Base-by-base conservation (phyloP, 2,113 vertebrate species). In the Bufo bufo region DNA sequence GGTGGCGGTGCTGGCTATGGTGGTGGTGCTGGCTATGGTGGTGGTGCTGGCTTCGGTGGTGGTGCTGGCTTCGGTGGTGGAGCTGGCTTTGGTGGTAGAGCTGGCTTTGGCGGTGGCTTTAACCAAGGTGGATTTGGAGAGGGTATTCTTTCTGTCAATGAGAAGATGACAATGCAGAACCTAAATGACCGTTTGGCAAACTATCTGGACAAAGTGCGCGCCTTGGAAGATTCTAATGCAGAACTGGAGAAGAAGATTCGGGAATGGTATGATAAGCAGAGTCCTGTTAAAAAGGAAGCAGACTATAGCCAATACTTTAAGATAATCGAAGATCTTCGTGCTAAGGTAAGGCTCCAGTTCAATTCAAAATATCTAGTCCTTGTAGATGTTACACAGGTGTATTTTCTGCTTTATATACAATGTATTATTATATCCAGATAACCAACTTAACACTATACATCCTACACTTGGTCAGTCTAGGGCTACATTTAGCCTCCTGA, bases 111-210 rank as follows among this genome's bases (percentile, higher is more conserved):
- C 33, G 33, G 33, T 33, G 33, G 33, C 33, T 33, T 33, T 33
- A 33, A 33, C 33, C 33, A 33, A 33, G 33, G 33, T 33, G 33
- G 33, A 33, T 33, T 33, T 33, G 33, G 91, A 0, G 93, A 94
- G n/a, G 94, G 94, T 45, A 92, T 96, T 45, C 93, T 96, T 3
- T 87, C 92, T 0, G 94, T 94, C 89, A 92, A 97, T 0, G 96
- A 97, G 91, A 98, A 97, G 93, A 90, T 96, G 83, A 96, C 95
- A 0, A 96, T 99, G 96, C 96, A 96, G 89, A 96, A 96, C 63
- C 95, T 99, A 90, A 99, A 99, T 0, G 95, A 95, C 59, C 97
- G 98, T 1, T 94, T 99, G 94, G 96, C 95, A 19, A 92, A 91
- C 0, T 99, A 97, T 93, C 93, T 99, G 95, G 91, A 92, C 43